These are phyloP conservation scores for Drosophila pseudotalamancana DNA, from an alignment of 2,888 invertebrate species.

Conservation along the genomic window DNA sequence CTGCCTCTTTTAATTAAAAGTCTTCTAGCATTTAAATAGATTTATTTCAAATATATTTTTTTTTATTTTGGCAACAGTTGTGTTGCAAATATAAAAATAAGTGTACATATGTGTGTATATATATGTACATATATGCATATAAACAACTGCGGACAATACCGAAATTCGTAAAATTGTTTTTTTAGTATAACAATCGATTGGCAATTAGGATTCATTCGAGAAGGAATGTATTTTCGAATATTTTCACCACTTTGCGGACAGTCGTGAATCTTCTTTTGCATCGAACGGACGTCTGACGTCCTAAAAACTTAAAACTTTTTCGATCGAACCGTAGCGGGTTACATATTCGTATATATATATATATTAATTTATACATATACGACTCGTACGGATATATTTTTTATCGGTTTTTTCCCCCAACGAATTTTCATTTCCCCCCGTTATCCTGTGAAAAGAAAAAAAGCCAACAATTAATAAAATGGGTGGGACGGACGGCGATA, in stretches of 20 bases:
- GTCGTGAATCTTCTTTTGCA: slow-evolving; percentile 84
- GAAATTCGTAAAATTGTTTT: slow-evolving; percentile 49
- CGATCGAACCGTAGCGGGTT: slow-evolving; percentile 75
- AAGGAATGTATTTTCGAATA: slow-evolving; percentile 62
- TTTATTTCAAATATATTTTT: slow-evolving; percentile 58
- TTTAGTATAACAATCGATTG: slow-evolving; percentile 61
- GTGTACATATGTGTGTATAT: slow-evolving; percentile 7
- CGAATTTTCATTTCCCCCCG: slow-evolving; percentile 62
- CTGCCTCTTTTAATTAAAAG: slow-evolving; percentile 61
- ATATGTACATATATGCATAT: slow-evolving; percentile 3
- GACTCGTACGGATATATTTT: slow-evolving; percentile 69
- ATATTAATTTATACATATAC: slow-evolving; percentile 50
- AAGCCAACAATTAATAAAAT: slow-evolving; percentile 66
- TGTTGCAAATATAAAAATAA: slow-evolving; percentile 30
- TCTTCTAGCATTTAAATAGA: slow-evolving; percentile 64
- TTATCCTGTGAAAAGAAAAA: slow-evolving; percentile 72
- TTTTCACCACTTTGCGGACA: slow-evolving; percentile 76
- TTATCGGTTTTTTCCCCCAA: slow-evolving; percentile 66
- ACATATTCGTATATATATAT: slow-evolving; percentile 49
- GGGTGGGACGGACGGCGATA: slow-evolving; percentile 84
- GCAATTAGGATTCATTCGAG: slow-evolving; percentile 56
- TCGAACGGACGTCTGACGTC: slow-evolving; percentile 83
- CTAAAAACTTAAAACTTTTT: slow-evolving; percentile 50
- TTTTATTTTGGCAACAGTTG: slow-evolving; percentile 78
- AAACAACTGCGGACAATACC: slow-evolving; percentile 43